Evolutionary conservation across 1,140 invertebrate genomes (phyloP).

Genomic region (Rhagoletis zephyria): DNA sequence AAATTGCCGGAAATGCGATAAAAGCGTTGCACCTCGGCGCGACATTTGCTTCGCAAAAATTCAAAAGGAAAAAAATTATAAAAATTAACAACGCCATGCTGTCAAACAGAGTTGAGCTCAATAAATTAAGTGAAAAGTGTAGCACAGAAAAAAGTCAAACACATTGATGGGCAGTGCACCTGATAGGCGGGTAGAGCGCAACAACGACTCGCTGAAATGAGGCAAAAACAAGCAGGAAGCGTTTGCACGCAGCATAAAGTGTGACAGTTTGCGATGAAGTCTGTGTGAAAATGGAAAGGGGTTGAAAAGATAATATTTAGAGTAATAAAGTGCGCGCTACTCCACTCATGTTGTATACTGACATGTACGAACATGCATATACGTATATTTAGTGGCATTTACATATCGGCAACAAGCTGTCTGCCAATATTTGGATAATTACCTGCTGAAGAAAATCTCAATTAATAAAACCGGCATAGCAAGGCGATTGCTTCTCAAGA

Average conservation of each 20-base stretch:
- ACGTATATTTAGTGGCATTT: constrained; percentile 18
- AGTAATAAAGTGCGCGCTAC: background rate
- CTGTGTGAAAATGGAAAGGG: background rate
- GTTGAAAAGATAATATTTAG: background rate
- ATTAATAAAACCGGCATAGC: background rate
- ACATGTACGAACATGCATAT: background rate
- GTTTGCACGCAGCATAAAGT: constrained; percentile 8
- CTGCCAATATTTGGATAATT: background rate
- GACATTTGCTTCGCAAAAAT: background rate
- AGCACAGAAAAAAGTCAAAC: background rate
- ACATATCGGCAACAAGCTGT: constrained; percentile 37
- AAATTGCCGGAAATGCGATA: constrained; percentile 51
- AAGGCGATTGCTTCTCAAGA: no score
- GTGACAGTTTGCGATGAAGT: background rate
- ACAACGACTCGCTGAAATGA: background rate
- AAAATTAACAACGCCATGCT: constrained; percentile 38
- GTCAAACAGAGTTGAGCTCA: constrained; percentile 29
- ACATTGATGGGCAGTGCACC: constrained; percentile 2
- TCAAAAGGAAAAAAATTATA: background rate
- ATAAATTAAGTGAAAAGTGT: constrained; percentile 40
- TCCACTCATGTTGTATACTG: background rate
- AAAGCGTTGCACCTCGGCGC: constrained; percentile 14
- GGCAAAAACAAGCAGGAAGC: constrained; percentile 31
- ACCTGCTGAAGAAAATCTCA: constrained; percentile 33
- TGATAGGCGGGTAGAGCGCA: background rate